phyloP scores from a whole-genome alignment of 2,113 vertebrate genomes.

The Oncorhynchus tshawytscha region DNA sequence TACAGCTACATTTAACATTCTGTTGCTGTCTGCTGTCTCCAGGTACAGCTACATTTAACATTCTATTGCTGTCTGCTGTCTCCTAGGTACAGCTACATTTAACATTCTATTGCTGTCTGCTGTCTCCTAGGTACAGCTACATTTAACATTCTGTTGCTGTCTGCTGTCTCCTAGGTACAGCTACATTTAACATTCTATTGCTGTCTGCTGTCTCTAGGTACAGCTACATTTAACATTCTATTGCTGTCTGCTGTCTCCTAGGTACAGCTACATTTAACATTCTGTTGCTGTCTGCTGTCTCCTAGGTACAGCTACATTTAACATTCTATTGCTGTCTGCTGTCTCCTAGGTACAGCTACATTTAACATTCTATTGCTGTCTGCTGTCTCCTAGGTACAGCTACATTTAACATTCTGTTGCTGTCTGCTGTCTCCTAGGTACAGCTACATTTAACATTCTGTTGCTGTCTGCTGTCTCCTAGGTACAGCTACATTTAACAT shows the following conservation, averaged over 20 bases:
- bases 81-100: constrained; percentile 22
- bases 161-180: constrained; percentile 10
- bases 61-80: too few species aligned
- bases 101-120: too few species aligned
- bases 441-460: constrained; percentile 27
- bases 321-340: too few species aligned
- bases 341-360: constrained; percentile 11
- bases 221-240: constrained; percentile 27
- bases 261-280: constrained; percentile 25
- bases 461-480: too few species aligned
- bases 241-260: too few species aligned
- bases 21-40: too few species aligned
- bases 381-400: constrained; percentile 11
- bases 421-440: too few species aligned
- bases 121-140: constrained; percentile 10
- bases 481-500: constrained; percentile 25
- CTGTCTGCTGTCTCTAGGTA: too few species aligned
- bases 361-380: too few species aligned
- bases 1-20: constrained; percentile 29
- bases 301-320: constrained; percentile 21
- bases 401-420: constrained; percentile 40
- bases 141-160: constrained; percentile 44
- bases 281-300: too few species aligned
- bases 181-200: constrained; percentile 33
- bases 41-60: constrained; percentile 25